These are phyloP conservation scores for Microctonus aethiopoides DNA, from an alignment of 2,888 invertebrate genomes.

Conservation along the genomic window DNA sequence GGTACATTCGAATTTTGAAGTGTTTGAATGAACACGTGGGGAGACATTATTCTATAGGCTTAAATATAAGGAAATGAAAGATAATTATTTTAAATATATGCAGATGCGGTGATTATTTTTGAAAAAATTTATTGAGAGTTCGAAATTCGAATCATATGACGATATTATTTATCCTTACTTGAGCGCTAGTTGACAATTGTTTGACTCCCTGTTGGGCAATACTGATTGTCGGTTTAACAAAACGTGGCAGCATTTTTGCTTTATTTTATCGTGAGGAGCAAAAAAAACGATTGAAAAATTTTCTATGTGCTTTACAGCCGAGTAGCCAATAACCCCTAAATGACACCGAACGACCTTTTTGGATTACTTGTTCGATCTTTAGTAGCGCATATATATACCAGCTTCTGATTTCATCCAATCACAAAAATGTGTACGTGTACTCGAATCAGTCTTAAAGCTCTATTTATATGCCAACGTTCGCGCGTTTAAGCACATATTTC, in stretches of 20 bases:
- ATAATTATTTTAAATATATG: too few species aligned
- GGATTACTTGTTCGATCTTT: not conserved
- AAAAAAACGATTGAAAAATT: slow-evolving; percentile 32
- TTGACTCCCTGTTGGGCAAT: slow-evolving; percentile 58
- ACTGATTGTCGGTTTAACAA: slow-evolving; percentile 54
- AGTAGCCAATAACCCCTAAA: slow-evolving; percentile 43
- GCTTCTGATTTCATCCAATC: not conserved
- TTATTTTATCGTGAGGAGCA: slow-evolving; percentile 10
- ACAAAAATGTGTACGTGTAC: not conserved
- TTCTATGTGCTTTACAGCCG: slow-evolving; percentile 21
- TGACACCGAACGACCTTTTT: slow-evolving; percentile 43
- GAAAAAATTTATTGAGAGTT: not conserved
- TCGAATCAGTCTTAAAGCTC: not conserved
- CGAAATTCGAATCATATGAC: not conserved
- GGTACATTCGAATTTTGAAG: not conserved
- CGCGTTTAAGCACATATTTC: not conserved
- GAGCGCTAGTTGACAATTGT: slow-evolving; percentile 59
- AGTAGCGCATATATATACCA: not conserved
- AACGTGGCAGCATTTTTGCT: slow-evolving; percentile 59
- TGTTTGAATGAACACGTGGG: not conserved
- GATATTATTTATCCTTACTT: slow-evolving; percentile 48
- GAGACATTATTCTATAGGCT: not conserved
- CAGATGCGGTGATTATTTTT: too few species aligned
- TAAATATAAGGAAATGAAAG: not conserved
- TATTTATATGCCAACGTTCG: not conserved